These are phyloP conservation scores for Pomatorhinus ruficollis DNA, from an alignment of 2,113 vertebrate species.

Conservation along the genomic window DNA sequence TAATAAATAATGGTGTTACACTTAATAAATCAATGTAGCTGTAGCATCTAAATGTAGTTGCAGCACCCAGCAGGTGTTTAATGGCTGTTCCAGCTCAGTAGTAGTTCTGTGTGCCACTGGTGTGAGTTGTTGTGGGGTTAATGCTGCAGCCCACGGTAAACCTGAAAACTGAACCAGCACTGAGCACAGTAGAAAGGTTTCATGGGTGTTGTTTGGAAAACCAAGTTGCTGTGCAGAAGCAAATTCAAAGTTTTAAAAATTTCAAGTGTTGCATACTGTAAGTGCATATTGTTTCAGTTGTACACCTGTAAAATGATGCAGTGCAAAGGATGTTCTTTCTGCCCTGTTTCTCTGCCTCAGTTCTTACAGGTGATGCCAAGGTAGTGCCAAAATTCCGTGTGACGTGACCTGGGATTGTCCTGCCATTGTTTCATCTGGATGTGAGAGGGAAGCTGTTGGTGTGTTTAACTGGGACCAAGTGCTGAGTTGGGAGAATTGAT, in stretches of 20 bases:
- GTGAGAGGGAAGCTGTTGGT: background rate
- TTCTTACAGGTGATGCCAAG: background rate
- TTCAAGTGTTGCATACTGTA: fast-evolving
- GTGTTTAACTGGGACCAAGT: background rate
- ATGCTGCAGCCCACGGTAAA: background rate
- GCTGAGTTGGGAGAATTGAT: background rate
- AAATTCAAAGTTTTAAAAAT: background rate
- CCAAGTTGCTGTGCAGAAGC: background rate
- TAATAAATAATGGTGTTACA: background rate
- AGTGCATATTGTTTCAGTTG: background rate
- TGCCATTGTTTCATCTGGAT: fast-evolving
- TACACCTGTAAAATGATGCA: too few relatives aligned
- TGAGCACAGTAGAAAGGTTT: background rate
- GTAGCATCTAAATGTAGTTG: background rate
- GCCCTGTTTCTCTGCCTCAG: background rate
- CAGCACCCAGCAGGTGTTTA: background rate
- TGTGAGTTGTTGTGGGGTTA: background rate
- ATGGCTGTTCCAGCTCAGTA: background rate
- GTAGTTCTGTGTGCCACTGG: background rate
- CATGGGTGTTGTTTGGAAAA: background rate
- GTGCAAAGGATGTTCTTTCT: background rate
- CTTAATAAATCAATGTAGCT: background rate
- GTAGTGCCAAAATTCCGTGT: background rate
- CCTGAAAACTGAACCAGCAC: background rate
- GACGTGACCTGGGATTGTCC: background rate